Evolutionary conservation across 2,888 invertebrate species (phyloP), one percentile per base, ranked within the genome.

Genomic region (Hyppa rectilinea): DNA sequence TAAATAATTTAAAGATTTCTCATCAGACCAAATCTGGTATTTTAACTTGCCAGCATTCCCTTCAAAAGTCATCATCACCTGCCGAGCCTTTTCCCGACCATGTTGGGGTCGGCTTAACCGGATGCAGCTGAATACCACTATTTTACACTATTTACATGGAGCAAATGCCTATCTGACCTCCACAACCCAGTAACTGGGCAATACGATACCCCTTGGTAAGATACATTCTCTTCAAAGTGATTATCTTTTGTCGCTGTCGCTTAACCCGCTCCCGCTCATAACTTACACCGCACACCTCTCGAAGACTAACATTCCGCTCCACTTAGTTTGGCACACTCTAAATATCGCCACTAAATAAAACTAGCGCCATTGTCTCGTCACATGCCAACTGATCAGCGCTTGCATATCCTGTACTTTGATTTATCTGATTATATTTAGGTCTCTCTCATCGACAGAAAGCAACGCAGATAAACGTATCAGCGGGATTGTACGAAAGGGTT

Each of bases 331-430:
- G 88, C 88, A 88, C 65, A 75, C 73, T 64, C 71, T 75, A 87
- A 88, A 88, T 88, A 88, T 84, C 87, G 82, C 52, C 64, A 80
- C 83, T 86, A 87, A 85, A 86, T 87, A 86, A 85, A 87, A 80
- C 81, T 55, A 56, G 50, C 47, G 66, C 75, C 63, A 84, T 85
- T 87, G 86, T 86, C 72, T 72, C 49, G 43, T 69, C 78, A 79
- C 65, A 59, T 80, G 83, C 83, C 85, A 85, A 85, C 73, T 67
- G 50, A 78, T 69, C 64, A 71, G 12, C 31, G 49, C 75, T 71
- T 68, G 78, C 73, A 60, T 77, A 66, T 74, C 62, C 62, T 60
- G 45, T 23, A 53, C 55, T 65, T 62, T 77, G 66, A 79, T 81
- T 77, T 71, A 76, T 77, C 12, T 14, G 17, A 10, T 6, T 59